A percentile compares a stretch with the other conserved stretches of the same genome.
These are phyloP conservation scores for Meteorus sp. DNA, from an alignment of 1,140 invertebrate genomes.

Conservation along the genomic window DNA sequence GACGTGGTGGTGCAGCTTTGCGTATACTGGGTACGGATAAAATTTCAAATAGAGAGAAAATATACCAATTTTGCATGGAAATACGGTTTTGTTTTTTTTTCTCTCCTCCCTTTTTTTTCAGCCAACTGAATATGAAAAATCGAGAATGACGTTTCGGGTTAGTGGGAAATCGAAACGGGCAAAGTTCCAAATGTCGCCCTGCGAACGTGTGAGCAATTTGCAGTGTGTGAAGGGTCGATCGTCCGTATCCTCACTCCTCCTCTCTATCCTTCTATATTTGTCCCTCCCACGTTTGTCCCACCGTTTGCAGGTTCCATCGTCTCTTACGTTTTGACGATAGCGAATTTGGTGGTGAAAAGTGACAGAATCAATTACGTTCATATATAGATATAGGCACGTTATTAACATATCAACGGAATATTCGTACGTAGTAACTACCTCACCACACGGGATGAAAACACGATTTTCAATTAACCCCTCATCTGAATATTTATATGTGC, in stretches of 20 bases:
- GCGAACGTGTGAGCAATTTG: slow-evolving; percentile 15
- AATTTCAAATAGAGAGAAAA: slow-evolving; percentile 1
- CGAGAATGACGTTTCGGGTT: not conserved
- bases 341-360: slow-evolving; percentile 26
- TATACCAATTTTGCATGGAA: not conserved
- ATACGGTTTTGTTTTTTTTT: not conserved
- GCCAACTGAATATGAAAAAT: slow-evolving; percentile 16
- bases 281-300: no score
- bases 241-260: not conserved
- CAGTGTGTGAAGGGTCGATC: not conserved
- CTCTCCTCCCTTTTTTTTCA: not conserved
- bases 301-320: not conserved
- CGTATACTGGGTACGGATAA: slow-evolving; percentile 74
- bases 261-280: not conserved
- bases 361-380: slow-evolving; percentile 31
- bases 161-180: slow-evolving; percentile 3
- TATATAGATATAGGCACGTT: slow-evolving; percentile 1
- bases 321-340: slow-evolving; percentile 6
- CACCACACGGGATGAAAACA: slow-evolving; percentile 17
- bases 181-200: slow-evolving; percentile 8
- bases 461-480: slow-evolving; percentile 30
- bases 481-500: slow-evolving; percentile 29
- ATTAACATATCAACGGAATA: slow-evolving; percentile 10
- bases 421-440: not conserved
- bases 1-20: slow-evolving; percentile 88